phyloP scores from a whole-genome alignment of 2,113 vertebrate species.

The Manacus vitellinus region DNA sequence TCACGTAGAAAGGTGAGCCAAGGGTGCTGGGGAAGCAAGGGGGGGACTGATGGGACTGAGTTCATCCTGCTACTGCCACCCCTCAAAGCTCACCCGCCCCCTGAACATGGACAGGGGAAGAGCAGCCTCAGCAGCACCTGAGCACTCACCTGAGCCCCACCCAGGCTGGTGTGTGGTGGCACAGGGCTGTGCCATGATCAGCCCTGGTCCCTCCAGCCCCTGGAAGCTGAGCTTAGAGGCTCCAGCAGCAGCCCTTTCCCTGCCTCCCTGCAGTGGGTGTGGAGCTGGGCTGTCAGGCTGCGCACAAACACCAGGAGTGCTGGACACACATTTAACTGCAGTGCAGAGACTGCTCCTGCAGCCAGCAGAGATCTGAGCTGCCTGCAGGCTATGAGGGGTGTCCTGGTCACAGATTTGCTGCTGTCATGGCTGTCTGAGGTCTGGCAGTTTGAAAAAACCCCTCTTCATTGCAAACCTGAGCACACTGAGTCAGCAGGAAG shows the following conservation, averaged over 20 bases:
- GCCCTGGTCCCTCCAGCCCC: not conserved
- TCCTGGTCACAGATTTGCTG: not conserved
- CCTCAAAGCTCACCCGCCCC: not conserved
- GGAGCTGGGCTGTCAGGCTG: not conserved
- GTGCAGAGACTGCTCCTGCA: not conserved
- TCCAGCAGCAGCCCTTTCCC: not conserved
- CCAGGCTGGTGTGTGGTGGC: not conserved
- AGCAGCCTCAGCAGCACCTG: not conserved
- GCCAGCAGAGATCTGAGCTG: not conserved
- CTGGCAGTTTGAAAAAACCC: not conserved
- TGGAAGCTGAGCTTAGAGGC: not conserved
- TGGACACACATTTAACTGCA: not conserved
- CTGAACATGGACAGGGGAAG: rapidly evolving
- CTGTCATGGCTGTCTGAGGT: not conserved
- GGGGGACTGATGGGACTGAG: not conserved
- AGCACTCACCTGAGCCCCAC: rapidly evolving
- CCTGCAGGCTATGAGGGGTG: not conserved
- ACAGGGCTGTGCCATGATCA: rapidly evolving
- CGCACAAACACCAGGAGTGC: not conserved
- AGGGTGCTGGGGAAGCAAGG: conserved; percentile 65
- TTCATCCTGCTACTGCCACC: not conserved
- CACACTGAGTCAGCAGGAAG: not conserved
- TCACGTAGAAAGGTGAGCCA: conserved; percentile 79
- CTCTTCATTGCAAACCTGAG: not conserved
- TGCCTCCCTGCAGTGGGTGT: not conserved